Conservation (phyloP, 2,888 invertebrate genomes). For the Biston betularia region DNA sequence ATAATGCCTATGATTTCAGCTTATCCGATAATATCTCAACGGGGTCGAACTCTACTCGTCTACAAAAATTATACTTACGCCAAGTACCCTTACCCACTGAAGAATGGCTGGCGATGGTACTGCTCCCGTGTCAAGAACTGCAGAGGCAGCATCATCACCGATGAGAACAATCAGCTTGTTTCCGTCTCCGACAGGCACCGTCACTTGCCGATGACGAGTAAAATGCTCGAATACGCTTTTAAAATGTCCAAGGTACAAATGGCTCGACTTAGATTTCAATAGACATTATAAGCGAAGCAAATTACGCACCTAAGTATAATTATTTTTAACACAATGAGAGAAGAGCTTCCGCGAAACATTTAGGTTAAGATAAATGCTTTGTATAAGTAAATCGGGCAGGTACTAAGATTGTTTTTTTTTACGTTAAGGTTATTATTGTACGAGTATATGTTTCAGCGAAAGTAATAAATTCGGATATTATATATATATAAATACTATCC, state of each 20-base stretch:
- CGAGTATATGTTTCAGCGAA: too few species aligned
- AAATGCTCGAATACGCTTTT: background rate
- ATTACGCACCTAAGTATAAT: background rate
- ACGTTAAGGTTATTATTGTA: too few species aligned
- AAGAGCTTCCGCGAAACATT: too few species aligned
- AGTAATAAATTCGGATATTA: too few species aligned
- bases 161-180: conserved; percentile 55
- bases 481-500: too few species aligned
- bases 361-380: too few species aligned
- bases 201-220: conserved; percentile 45
- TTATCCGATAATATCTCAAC: conserved; percentile 20
- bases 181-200: conserved; percentile 55
- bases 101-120: conserved; percentile 72
- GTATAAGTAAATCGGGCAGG: too few species aligned
- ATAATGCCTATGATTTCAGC: conserved; percentile 24
- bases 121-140: conserved; percentile 71
- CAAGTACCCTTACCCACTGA: conserved; percentile 63
- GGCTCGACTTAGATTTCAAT: background rate
- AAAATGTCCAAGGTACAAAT: background rate
- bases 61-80: conserved; percentile 70
- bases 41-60: conserved; percentile 65
- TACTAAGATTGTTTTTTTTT: too few species aligned
- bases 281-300: background rate
- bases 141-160: conserved; percentile 65
- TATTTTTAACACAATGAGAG: background rate